Percentiles rank a stretch among this genome's conserved stretches.
phyloP scores from a whole-genome alignment of 30 jellyfish, hydroid and myxozoan species.

The Pelagia noctiluca region DNA sequence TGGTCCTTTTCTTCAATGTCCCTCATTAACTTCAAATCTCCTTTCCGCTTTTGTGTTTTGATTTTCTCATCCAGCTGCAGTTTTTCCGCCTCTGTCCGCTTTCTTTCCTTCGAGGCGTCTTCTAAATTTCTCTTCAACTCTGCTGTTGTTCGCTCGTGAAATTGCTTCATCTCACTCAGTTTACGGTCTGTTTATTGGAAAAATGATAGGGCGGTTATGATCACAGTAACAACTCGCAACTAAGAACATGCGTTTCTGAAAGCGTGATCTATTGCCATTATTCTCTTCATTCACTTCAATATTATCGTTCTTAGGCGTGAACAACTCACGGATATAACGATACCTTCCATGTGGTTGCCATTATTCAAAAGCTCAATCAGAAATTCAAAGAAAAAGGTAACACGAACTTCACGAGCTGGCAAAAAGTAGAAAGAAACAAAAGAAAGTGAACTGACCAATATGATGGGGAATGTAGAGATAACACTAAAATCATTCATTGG shows the following conservation, averaged over 20 bases:
- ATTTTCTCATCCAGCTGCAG: conserved; percentile 31
- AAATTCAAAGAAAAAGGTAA: too few relatives aligned
- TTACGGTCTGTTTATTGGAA: conserved; percentile 7
- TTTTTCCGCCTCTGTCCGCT: conserved; percentile 38
- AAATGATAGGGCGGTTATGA: not conserved
- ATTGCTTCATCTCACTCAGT: not conserved
- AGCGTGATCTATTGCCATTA: not conserved
- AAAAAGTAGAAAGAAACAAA: too few relatives aligned
- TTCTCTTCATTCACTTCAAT: not conserved
- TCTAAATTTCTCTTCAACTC: conserved; percentile 42
- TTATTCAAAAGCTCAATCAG: too few relatives aligned
- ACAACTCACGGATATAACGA: too few relatives aligned
- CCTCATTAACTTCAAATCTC: conserved; percentile 4
- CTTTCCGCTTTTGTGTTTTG: conserved; percentile 28
- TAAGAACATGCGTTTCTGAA: not conserved
- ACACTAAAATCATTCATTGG: not conserved
- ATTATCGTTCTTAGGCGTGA: too few relatives aligned
- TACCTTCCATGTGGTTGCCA: too few relatives aligned
- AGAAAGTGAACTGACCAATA: too few relatives aligned
- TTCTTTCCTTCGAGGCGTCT: conserved; percentile 30
- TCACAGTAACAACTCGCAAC: too few relatives aligned
- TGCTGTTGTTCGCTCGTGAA: not conserved
- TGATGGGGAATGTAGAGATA: not conserved
- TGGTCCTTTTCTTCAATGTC: conserved; percentile 40
- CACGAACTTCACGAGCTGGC: too few relatives aligned